These are phyloP conservation scores for Mycteria americana DNA, from an alignment of 2,797 vertebrate genomes.

Conservation along the genomic window DNA sequence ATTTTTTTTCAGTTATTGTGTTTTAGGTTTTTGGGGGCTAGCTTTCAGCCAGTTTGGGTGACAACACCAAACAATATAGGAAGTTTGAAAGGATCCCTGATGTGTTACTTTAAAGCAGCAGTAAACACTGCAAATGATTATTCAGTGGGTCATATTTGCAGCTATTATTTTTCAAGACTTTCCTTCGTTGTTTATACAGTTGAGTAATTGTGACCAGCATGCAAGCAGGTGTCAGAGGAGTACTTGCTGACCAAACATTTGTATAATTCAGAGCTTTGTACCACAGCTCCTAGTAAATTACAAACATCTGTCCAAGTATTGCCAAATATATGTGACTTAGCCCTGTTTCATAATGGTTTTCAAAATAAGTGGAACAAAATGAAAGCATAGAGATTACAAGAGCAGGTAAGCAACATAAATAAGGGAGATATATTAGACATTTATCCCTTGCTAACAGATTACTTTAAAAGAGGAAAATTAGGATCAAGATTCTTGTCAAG, in stretches of 20 bases:
- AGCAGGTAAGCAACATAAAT: not conserved
- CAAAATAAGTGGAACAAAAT: not conserved
- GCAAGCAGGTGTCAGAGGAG: not conserved
- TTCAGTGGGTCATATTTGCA: not conserved
- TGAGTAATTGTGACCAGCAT: not conserved
- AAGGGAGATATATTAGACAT: not conserved
- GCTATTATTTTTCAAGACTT: not conserved
- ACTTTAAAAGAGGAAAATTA: not conserved
- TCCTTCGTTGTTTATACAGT: not conserved
- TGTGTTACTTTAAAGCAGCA: not conserved
- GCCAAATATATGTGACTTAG: not conserved
- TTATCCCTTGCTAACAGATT: not conserved
- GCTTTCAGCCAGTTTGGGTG: not conserved
- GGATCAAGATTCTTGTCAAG: not conserved
- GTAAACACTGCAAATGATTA: not conserved
- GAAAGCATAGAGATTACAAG: not conserved
- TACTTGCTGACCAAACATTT: not conserved
- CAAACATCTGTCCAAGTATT: not conserved
- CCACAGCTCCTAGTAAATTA: not conserved
- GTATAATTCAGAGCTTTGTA: not conserved
- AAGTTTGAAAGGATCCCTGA: not conserved
- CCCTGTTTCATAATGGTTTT: not conserved
- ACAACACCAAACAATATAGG: not conserved
- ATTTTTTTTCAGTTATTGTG: not conserved
- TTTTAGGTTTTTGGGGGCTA: not conserved